phyloP scores from a whole-genome alignment of 2,113 vertebrate species.

The Pygoscelis adeliae region DNA sequence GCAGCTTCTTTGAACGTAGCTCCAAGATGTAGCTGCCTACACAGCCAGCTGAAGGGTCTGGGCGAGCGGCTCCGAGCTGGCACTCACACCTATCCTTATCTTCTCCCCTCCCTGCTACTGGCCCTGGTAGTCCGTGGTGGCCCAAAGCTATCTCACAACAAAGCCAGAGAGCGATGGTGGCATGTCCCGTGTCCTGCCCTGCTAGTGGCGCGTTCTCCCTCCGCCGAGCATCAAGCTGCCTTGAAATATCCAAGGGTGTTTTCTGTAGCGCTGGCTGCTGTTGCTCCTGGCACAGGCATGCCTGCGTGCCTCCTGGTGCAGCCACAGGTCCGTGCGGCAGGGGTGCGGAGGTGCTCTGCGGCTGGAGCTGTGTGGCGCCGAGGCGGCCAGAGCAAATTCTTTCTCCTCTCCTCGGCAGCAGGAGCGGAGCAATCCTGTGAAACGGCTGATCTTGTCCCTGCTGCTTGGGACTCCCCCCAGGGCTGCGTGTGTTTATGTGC shows the following conservation, averaged over 20 bases:
- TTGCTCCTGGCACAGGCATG: background rate
- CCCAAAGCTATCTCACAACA: background rate
- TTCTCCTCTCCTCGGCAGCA: background rate
- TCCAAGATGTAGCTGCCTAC: slow-evolving; percentile 37
- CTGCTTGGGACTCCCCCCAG: background rate
- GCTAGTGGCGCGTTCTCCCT: background rate
- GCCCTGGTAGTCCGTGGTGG: background rate
- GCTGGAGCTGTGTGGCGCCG: accelerated
- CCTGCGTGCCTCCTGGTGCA: background rate
- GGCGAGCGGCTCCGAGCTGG: background rate
- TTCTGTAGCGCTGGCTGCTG: accelerated
- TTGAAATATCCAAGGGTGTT: background rate
- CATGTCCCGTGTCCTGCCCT: background rate
- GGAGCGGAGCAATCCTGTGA: background rate
- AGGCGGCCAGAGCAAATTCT: background rate
- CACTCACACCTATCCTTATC: background rate
- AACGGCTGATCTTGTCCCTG: background rate
- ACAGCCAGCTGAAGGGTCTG: background rate
- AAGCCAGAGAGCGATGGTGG: accelerated
- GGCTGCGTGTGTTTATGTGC: accelerated
- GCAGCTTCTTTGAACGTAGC: background rate
- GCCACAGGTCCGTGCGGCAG: accelerated
- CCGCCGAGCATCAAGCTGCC: background rate
- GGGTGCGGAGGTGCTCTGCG: background rate
- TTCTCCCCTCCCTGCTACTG: background rate